These are phyloP conservation scores for Perccottus glenii DNA, from an alignment of 2,113 vertebrate genomes.

Conservation along the genomic window DNA sequence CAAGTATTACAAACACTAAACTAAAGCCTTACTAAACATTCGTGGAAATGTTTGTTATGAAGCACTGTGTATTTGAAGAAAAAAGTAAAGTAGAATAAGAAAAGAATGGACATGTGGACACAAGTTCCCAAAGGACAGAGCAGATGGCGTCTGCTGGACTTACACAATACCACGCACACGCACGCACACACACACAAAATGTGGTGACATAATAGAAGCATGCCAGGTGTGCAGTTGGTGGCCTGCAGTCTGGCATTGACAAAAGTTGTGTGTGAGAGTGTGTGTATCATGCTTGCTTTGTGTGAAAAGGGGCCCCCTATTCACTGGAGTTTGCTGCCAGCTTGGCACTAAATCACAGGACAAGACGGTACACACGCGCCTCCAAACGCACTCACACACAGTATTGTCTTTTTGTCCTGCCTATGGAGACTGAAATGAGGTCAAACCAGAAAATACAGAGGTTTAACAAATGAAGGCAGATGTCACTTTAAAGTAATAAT, in stretches of 20 bases:
- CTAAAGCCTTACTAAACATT: not conserved
- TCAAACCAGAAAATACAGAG: slow-evolving; percentile 59
- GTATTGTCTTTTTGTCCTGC: slow-evolving; percentile 60
- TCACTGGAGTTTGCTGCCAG: slow-evolving; percentile 70
- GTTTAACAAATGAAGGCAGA: slow-evolving; percentile 37
- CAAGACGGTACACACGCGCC: slow-evolving; percentile 48
- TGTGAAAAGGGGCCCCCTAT: slow-evolving; percentile 77
- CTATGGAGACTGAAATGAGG: slow-evolving; percentile 57
- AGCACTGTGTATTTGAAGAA: not conserved
- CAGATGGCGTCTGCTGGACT: slow-evolving; percentile 77
- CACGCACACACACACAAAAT: slow-evolving; percentile 30
- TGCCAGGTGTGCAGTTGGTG: slow-evolving; percentile 78
- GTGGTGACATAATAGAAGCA: slow-evolving; percentile 77
- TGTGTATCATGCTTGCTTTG: slow-evolving; percentile 63
- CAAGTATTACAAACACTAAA: not conserved
- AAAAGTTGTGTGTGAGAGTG: slow-evolving; percentile 38
- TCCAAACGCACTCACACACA: slow-evolving; percentile 18
- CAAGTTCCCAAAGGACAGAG: slow-evolving; percentile 75
- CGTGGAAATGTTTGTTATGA: not conserved
- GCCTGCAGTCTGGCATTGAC: slow-evolving; percentile 71
- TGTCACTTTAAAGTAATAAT: slow-evolving; percentile 10
- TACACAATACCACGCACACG: slow-evolving; percentile 56
- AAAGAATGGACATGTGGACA: slow-evolving; percentile 52
- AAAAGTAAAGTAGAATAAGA: slow-evolving; percentile 26
- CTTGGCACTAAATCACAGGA: slow-evolving; percentile 79